Evolutionary conservation across 2,888 invertebrate genomes (phyloP), one percentile per base, ranked within the genome.

Genomic region (Parnassius smintheus): DNA sequence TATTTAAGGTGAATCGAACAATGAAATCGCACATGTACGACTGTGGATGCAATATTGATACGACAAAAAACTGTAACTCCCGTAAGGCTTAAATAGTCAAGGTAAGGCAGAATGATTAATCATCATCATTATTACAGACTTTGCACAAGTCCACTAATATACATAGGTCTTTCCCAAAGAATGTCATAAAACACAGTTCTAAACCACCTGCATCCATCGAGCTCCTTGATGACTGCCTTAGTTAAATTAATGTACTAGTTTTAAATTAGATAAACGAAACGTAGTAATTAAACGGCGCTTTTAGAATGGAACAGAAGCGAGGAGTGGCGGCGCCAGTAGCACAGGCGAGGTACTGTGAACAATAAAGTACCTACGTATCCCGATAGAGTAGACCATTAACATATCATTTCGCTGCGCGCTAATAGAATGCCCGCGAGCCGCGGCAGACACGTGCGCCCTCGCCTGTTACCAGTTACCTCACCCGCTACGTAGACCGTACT

Each of bases 351-450:
- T 72, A 73, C 72, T 70, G 69, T 70, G 73, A 73, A 75, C 83
- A 85, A 87, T 86, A 83, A 85, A 85, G 81, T 76, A n/a, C n/a
- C n/a, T n/a, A 84, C 81, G 81, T 79, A 81, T 80, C 85, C 78
- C 76, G 81, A 82, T 81, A 79, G 18, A 18, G 18, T 18, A 18
- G 79, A 73, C 81, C 82, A 86, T 87, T 87, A 86, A 81, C 85
- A 84, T 87, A 87, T 83, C 80, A 84, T 83, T 86, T 82, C 73
- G 76, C 72, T 74, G 74, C 72, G 75, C 78, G 76, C 80, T 85
- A 85, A 85, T 84, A 81, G 82, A 83, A 80, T 80, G 79, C 76
- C 86, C 81, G 73, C 76, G 72, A 77, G 79, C 76, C 69, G 69
- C 62, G 57, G 66, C 71, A 49, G 18, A 72, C 75, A 73, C 72